These are phyloP conservation scores for Sylvia atricapilla DNA, from an alignment of 2,113 vertebrate species.

Conservation along the genomic window DNA sequence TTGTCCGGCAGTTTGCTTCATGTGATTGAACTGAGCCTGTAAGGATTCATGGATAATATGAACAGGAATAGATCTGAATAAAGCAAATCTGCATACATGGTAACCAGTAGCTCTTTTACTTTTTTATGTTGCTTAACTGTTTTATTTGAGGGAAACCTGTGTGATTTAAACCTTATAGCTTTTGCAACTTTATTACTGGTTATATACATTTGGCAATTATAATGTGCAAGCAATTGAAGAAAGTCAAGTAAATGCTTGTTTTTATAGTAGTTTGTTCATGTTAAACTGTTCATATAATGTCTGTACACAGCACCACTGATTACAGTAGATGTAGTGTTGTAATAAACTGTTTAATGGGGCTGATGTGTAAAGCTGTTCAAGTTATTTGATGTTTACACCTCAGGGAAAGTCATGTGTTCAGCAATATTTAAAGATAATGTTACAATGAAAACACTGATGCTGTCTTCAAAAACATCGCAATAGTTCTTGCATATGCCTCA, in stretches of 20 bases:
- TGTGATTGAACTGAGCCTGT: constrained; percentile 86
- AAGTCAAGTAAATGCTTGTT: constrained; percentile 89
- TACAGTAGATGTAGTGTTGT: constrained; percentile 98
- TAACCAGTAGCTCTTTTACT: constrained; percentile 92
- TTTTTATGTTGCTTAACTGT: constrained; percentile 91
- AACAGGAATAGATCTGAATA: constrained; percentile 90
- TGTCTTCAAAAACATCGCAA: constrained; percentile 77
- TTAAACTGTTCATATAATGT: constrained; percentile 90
- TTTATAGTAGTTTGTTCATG: constrained; percentile 92
- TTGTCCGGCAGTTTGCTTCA: constrained; percentile 86
- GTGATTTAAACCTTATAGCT: constrained; percentile 87
- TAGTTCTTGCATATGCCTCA: constrained; percentile 76
- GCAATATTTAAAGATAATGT: constrained; percentile 83
- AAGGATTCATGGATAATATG: constrained; percentile 86
- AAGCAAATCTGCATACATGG: constrained; percentile 92
- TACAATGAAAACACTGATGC: constrained; percentile 76
- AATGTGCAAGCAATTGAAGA: constrained; percentile 87
- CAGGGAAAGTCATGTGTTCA: constrained; percentile 86
- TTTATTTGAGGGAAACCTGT: constrained; percentile 95
- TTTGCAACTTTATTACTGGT: constrained; percentile 88
- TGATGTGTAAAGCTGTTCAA: constrained; percentile 90
- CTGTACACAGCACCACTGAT: constrained; percentile 96
- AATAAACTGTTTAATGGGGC: constrained; percentile 99
- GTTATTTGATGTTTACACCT: constrained; percentile 87
- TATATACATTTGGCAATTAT: constrained; percentile 84